Conservation (phyloP, 2,113 vertebrate species). For the Pedionomus torquatus region DNA sequence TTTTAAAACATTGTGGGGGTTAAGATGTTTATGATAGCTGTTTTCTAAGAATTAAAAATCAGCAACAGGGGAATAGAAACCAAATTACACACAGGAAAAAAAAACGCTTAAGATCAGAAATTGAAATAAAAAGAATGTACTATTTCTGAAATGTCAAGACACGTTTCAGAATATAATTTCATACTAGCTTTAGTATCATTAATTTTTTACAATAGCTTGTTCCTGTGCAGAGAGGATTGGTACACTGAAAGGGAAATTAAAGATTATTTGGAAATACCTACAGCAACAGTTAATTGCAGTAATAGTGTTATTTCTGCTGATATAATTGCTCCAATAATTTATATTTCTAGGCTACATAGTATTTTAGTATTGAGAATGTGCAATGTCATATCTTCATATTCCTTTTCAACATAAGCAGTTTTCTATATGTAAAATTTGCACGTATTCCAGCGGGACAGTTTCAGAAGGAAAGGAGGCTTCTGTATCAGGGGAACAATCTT, state of each 20-base stretch:
- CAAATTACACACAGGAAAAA: neutral
- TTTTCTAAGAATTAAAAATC: neutral
- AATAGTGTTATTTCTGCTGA: constrained; percentile 34
- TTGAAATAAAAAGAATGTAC: neutral
- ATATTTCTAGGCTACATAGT: neutral
- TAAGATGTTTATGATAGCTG: neutral
- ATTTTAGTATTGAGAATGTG: neutral
- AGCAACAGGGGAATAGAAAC: neutral
- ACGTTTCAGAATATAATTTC: constrained; percentile 37
- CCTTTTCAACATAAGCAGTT: neutral
- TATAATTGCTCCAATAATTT: constrained; percentile 45
- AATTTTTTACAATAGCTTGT: constrained; percentile 47
- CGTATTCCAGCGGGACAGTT: neutral
- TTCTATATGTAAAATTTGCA: constrained; percentile 10
- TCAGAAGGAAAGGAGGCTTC: neutral
- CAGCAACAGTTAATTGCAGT: constrained; percentile 27
- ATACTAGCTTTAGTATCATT: constrained; percentile 34
- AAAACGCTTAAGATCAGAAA: neutral
- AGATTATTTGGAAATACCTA: constrained; percentile 49
- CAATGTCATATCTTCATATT: constrained; percentile 28
- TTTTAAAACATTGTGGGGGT: neutral
- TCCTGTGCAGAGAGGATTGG: constrained; percentile 1
- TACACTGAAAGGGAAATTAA: constrained; percentile 48
- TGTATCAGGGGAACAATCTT: neutral
- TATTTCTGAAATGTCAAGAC: constrained; percentile 28